Conservation (phyloP, 2,888 invertebrate genomes). For the Sinelater perroti region DNA sequence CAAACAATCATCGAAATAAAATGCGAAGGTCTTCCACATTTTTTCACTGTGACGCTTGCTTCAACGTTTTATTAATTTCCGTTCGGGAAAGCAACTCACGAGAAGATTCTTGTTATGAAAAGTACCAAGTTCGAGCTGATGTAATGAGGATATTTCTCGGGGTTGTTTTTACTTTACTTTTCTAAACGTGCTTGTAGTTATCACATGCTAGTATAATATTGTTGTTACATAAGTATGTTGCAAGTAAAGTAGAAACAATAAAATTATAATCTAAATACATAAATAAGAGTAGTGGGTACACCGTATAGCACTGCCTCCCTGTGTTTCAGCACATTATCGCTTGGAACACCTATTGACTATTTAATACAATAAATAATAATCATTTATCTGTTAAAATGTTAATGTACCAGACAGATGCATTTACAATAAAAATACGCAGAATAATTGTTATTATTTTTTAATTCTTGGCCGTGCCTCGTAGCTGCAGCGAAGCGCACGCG, state of each 20-base stretch:
- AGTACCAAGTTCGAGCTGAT: too few relatives aligned
- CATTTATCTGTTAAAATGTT: conserved; percentile 62
- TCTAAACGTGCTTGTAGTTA: conserved; percentile 46
- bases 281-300: conserved; percentile 48
- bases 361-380: conserved; percentile 60
- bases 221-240: conserved; percentile 46
- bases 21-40: conserved; percentile 53
- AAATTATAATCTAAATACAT: conserved; percentile 36
- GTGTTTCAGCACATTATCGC: conserved; percentile 62
- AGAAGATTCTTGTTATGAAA: too few relatives aligned
- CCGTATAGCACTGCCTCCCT: conserved; percentile 63
- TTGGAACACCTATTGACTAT: conserved; percentile 63
- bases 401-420: conserved; percentile 62
- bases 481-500: too few relatives aligned
- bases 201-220: conserved; percentile 47
- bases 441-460: conserved; percentile 56
- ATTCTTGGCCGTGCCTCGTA: too few relatives aligned
- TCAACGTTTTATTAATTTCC: too few relatives aligned
- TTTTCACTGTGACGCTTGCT: too few relatives aligned
- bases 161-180: neutral
- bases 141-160: too few relatives aligned
- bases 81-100: too few relatives aligned
- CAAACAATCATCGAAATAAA: too few relatives aligned
- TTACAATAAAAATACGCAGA: conserved; percentile 62
- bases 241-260: conserved; percentile 38